Conservation (phyloP, 2,797 vertebrate genomes). For the Odontamblyopus rebecca region DNA sequence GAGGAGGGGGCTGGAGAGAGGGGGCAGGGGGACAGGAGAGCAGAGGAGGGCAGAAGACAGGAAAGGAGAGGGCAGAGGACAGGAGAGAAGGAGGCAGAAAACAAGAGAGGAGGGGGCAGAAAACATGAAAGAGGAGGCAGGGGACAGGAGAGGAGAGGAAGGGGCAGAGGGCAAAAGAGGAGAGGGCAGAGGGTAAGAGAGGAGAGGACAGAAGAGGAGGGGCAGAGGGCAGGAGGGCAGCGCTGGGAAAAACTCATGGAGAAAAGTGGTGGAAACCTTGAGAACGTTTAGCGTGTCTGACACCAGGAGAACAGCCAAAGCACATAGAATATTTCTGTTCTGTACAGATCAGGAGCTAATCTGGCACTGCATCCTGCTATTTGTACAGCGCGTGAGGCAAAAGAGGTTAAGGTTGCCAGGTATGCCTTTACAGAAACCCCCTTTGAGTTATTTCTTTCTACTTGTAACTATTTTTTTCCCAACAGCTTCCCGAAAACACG, state of each 20-base stretch:
- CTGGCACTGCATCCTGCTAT: conserved; percentile 23
- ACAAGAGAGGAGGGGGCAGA: neutral
- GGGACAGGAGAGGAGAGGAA: too few relatives aligned
- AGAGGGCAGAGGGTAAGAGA: too few relatives aligned
- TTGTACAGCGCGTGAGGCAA: conserved; percentile 14
- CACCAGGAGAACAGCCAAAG: conserved; percentile 55
- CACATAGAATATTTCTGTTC: conserved; percentile 44
- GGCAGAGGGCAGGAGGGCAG: neutral
- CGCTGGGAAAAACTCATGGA: conserved; percentile 22
- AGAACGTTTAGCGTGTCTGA: conserved; percentile 54
- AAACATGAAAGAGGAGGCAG: too few relatives aligned
- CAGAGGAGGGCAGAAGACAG: too few relatives aligned
- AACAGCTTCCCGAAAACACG: neutral
- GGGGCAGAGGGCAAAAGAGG: too few relatives aligned
- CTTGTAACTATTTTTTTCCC: too few relatives aligned
- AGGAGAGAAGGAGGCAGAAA: too few relatives aligned
- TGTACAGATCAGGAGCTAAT: conserved; percentile 3
- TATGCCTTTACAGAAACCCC: conserved; percentile 26
- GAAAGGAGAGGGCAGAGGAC: too few relatives aligned
- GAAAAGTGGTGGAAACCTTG: conserved; percentile 36
- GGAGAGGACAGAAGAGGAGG: too few relatives aligned
- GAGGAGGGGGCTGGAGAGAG: too few relatives aligned
- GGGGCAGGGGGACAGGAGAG: too few relatives aligned
- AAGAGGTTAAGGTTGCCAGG: conserved; percentile 17
- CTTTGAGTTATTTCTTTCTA: neutral